These are phyloP conservation scores for Chionodraco myersi DNA, from an alignment of 2,113 vertebrate genomes.

Conservation along the genomic window DNA sequence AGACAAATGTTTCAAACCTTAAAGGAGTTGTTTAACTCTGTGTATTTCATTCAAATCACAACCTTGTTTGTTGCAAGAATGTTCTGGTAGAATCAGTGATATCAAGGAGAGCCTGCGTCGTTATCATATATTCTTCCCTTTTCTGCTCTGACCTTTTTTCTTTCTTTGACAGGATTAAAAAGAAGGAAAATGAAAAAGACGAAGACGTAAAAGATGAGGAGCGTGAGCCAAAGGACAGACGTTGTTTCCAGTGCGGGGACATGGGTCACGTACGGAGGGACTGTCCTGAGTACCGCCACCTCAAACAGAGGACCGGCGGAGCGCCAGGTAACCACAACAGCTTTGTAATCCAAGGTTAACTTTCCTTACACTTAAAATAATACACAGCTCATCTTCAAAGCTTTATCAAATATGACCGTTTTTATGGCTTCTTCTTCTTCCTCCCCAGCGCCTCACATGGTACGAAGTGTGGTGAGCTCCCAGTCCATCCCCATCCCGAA, in stretches of 20 bases:
- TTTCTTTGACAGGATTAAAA: slow-evolving; percentile 88
- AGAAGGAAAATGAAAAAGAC: slow-evolving; percentile 95
- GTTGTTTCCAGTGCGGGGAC: slow-evolving; percentile 97
- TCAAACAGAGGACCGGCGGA: slow-evolving; percentile 88
- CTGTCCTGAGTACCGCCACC: slow-evolving; percentile 94
- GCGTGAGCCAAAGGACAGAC: slow-evolving; percentile 91
- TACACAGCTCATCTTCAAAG: neutral
- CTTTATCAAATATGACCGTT: neutral
- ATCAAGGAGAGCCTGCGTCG: neutral
- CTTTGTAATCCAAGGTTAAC: too few species aligned
- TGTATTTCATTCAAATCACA: neutral
- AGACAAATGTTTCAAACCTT: neutral
- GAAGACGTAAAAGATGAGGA: slow-evolving; percentile 95
- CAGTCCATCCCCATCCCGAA: slow-evolving; percentile 89
- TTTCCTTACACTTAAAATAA: neutral
- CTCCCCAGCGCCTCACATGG: slow-evolving; percentile 88
- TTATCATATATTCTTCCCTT: neutral
- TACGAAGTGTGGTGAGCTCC: slow-evolving; percentile 88
- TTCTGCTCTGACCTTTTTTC: neutral
- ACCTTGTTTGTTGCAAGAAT: neutral
- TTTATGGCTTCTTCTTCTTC: neutral
- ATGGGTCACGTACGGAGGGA: slow-evolving; percentile 95
- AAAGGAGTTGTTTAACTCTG: too few species aligned
- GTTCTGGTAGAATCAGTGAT: neutral
- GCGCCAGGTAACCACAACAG: slow-evolving; percentile 77